Percentiles rank a stretch among this genome's conserved stretches.
These are phyloP conservation scores for Heteromyza rotundicornis DNA, from an alignment of 2,888 invertebrate species.

Conservation along the genomic window DNA sequence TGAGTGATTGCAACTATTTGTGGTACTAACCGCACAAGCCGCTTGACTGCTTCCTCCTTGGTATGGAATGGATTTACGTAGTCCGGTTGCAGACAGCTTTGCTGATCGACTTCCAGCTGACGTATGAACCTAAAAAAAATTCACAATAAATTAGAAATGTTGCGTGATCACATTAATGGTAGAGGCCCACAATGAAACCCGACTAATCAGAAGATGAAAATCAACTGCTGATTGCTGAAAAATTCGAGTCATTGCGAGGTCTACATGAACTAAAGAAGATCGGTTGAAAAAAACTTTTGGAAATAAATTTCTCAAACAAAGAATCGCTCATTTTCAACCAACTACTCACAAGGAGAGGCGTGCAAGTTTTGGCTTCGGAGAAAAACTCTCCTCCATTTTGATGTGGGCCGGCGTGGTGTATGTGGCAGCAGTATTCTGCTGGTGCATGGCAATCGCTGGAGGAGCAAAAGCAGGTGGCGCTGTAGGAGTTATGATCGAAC, in stretches of 20 bases:
- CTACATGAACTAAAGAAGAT: not conserved
- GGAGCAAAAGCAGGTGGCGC: conserved; percentile 30
- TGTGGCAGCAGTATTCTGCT: too few species aligned
- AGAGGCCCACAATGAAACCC: too few species aligned
- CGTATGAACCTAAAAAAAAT: conserved; percentile 70
- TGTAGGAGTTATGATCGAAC: conserved; percentile 29
- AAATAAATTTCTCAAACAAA: too few species aligned
- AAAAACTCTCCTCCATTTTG: conserved; percentile 58
- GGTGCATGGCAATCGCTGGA: conserved; percentile 20
- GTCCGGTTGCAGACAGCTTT: conserved; percentile 76
- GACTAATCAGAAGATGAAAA: not conserved
- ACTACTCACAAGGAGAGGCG: conserved; percentile 65
- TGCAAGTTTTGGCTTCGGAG: conserved; percentile 61
- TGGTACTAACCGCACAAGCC: conserved; percentile 67
- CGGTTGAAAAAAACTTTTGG: not conserved
- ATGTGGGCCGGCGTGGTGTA: conserved; percentile 32
- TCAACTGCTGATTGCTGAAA: not conserved
- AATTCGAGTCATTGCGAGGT: not conserved
- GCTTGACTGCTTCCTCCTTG: conserved; percentile 76
- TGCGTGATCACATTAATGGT: too few species aligned
- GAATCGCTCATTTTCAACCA: conserved; percentile 60
- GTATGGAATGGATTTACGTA: conserved; percentile 74
- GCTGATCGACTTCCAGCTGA: conserved; percentile 77
- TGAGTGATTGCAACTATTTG: not conserved
- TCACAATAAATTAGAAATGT: conserved; percentile 26